Base-by-base conservation (phyloP, 2,797 vertebrate species). In the Notolabrus celidotus region DNA sequence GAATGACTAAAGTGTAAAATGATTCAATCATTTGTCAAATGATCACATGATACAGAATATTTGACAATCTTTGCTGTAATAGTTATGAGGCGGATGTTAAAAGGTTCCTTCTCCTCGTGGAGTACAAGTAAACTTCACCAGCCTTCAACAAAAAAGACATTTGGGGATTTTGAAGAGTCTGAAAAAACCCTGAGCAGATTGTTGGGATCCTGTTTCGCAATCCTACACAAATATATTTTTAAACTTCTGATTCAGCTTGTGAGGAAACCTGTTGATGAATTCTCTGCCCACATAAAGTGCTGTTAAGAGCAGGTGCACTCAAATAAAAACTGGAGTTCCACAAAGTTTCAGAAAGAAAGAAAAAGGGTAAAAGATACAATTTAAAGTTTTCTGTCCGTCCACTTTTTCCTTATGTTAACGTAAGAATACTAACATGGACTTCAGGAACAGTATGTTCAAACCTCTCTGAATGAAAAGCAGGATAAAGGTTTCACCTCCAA, bases 401-500 rank as follows among this genome's bases (percentile, higher is more conserved):
- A 19, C 42, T 12, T 42, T 41, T 5, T 23, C 52, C 17, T 34
- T 4, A 36, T 31, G 3, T 39, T 23, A 27, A 47, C 20, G 34
- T 42, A 22, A 29, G 10, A 23, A 11, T 9, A 25, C 7, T 4
- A 20, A 6, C 23, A 16, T 2, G 8, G 36, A 55, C 5, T 23
- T 9, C 38, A 17, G 42, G 14, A n/a, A n/a, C n/a, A n/a, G n/a
- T n/a, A n/a, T n/a, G n/a, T n/a, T 17, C 0, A 5, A 47, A 6
- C 29, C 20, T 2, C 9, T 4, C 14, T 17, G 7, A 66, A 50
- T 22, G 23, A 41, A 41, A 5, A 68, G 34, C n/a, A 5, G 63
- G 45, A 60, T 41, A 41, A 20, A 79, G 31, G 56, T 61, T 47
- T 84, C 54, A 89, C 86, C 87, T 89, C 38, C 47, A 23, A 10